A percentile compares a stretch with the other conserved stretches of the same genome.
phyloP scores from a whole-genome alignment of 2,113 vertebrate genomes.

The Mellivora capensis region DNA sequence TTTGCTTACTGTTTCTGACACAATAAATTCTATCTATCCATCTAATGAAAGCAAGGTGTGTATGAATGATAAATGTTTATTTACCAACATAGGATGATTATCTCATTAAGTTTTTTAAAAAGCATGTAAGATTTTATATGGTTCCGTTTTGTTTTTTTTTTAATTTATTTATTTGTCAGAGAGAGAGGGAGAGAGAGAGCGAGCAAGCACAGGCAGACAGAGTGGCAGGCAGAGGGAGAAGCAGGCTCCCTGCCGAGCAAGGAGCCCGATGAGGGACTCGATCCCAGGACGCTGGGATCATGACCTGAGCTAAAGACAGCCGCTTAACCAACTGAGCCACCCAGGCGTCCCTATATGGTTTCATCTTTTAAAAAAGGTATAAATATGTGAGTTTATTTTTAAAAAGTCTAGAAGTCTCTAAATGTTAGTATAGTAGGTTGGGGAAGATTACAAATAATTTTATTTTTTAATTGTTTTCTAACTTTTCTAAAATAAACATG shows the following conservation, averaged over 20 bases:
- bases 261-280: too few species aligned
- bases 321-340: too few species aligned
- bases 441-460: not conserved
- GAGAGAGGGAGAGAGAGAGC: too few species aligned
- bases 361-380: not conserved
- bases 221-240: too few species aligned
- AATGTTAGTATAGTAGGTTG: not conserved
- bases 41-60: not conserved
- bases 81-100: not conserved
- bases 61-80: not conserved
- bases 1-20: not conserved
- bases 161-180: too few species aligned
- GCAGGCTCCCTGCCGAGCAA: too few species aligned
- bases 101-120: not conserved
- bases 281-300: too few species aligned
- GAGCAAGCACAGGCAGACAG: too few species aligned
- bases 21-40: not conserved
- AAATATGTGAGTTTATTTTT: not conserved
- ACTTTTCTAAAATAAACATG: not conserved
- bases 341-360: too few species aligned
- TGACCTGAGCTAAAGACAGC: too few species aligned
- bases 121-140: not conserved
- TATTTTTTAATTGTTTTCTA: constrained; percentile 3
- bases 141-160: too few species aligned
- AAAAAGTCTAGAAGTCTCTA: not conserved